phyloP scores from a whole-genome alignment of 2,113 vertebrate species.

The Notarius quadriscutis region DNA sequence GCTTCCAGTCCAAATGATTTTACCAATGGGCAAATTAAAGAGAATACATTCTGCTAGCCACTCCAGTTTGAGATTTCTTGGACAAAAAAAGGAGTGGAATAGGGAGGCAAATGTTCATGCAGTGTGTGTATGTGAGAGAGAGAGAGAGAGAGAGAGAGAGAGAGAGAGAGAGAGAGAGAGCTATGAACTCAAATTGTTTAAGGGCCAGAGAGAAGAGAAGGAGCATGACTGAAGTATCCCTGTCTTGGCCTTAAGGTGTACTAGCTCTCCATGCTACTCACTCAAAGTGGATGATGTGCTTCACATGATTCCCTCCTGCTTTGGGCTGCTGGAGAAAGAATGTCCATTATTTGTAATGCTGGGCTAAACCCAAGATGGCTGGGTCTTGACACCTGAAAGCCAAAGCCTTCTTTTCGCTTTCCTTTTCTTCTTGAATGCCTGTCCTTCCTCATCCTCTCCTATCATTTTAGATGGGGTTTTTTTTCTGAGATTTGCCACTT shows the following conservation, averaged over 20 bases:
- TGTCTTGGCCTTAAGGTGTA: constrained; percentile 18
- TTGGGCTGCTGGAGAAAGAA: constrained; percentile 22
- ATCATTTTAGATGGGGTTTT: not conserved
- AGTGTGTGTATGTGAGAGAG: constrained; percentile 5
- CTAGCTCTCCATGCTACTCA: constrained; percentile 20
- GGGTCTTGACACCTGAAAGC: constrained; percentile 8
- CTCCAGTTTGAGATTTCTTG: constrained; percentile 13
- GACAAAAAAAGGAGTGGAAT: constrained; percentile 6
- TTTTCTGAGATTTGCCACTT: not conserved
- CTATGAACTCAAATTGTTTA: not conserved
- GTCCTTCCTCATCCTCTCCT: not conserved
- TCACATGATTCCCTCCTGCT: constrained; percentile 20
- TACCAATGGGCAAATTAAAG: constrained; percentile 37
- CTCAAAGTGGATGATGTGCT: constrained; percentile 43
- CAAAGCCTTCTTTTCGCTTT: not conserved
- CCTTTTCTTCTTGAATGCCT: not conserved
- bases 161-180: not conserved
- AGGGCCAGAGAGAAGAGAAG: constrained; percentile 1
- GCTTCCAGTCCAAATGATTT: constrained; percentile 31
- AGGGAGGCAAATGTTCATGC: not conserved
- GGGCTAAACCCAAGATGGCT: constrained; percentile 29
- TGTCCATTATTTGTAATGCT: constrained; percentile 19
- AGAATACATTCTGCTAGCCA: constrained; percentile 2
- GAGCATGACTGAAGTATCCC: not conserved
- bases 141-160: constrained; percentile 11